Percentiles rank a stretch among this genome's conserved stretches.
Evolutionary conservation across 2,113 vertebrate species (phyloP).

Genomic region (Pomatostomus ruficeps): DNA sequence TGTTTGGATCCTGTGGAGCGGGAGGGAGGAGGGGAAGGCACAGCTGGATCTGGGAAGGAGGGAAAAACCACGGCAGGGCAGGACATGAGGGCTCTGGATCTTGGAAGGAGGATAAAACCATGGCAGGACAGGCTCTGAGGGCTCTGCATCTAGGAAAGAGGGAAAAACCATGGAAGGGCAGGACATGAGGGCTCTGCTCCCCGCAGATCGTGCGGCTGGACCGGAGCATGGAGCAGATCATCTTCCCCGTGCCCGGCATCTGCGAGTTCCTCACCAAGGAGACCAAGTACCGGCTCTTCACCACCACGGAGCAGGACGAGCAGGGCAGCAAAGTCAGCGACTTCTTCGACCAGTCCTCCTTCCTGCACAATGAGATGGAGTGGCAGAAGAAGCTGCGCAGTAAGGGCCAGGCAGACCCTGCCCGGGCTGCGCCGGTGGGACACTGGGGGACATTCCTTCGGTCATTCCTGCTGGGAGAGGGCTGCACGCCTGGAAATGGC

Average conservation of each 20-base stretch:
- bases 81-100: background rate
- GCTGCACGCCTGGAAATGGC: background rate
- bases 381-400: constrained; percentile 98
- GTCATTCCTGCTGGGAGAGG: background rate
- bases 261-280: constrained; percentile 94
- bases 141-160: background rate
- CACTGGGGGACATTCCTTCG: background rate
- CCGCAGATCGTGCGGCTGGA: constrained; percentile 91
- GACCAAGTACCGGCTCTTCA: constrained; percentile 90
- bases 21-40: background rate
- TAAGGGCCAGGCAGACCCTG: constrained; percentile 61
- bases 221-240: constrained; percentile 98
- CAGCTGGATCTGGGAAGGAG: background rate
- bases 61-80: background rate
- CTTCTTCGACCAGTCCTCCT: constrained; percentile 92
- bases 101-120: background rate
- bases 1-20: accelerated
- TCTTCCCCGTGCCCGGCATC: constrained; percentile 92
- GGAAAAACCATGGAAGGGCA: background rate
- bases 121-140: background rate
- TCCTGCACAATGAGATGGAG: constrained; percentile 98
- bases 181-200: background rate
- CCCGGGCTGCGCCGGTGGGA: background rate
- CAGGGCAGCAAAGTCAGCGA: constrained; percentile 98
- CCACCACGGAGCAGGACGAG: constrained; percentile 95